Percentiles rank a stretch among this genome's conserved stretches.
These are phyloP conservation scores for Coelopa frigida DNA, from an alignment of 1,140 invertebrate genomes.

Conservation along the genomic window DNA sequence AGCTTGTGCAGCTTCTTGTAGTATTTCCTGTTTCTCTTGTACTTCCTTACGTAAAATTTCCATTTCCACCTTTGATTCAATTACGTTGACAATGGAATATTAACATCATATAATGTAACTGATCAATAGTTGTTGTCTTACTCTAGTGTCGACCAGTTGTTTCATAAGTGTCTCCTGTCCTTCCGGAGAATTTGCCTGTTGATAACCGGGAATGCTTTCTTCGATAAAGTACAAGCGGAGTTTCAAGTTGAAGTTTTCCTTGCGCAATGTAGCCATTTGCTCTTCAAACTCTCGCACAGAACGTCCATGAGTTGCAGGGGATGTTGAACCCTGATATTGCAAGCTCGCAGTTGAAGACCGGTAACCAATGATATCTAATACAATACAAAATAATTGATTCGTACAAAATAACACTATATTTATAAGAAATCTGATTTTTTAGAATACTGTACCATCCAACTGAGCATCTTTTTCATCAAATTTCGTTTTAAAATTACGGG, in stretches of 20 bases:
- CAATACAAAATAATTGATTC: no score
- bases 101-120: no score
- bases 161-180: conserved; percentile 43
- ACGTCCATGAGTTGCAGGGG: conserved; percentile 50
- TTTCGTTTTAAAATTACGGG: no score
- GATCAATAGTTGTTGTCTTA: no score
- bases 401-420: no score
- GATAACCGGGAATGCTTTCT: conserved; percentile 48
- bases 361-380: conserved; percentile 24
- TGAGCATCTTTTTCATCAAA: no score
- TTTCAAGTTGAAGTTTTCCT: conserved; percentile 90
- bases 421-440: no score
- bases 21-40: conserved; percentile 70
- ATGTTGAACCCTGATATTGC: conserved; percentile 26
- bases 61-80: conserved; percentile 59
- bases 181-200: conserved; percentile 8
- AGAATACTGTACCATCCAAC: no score
- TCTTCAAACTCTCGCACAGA: conserved; percentile 89
- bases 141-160: conserved; percentile 72
- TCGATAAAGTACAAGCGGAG: conserved; percentile 85
- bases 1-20: conserved; percentile 73
- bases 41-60: conserved; percentile 72
- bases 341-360: conserved; percentile 19
- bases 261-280: conserved; percentile 69
- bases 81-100: not conserved